These are phyloP conservation scores for Morpho helenor DNA, from an alignment of 2,888 invertebrate species.

Conservation along the genomic window DNA sequence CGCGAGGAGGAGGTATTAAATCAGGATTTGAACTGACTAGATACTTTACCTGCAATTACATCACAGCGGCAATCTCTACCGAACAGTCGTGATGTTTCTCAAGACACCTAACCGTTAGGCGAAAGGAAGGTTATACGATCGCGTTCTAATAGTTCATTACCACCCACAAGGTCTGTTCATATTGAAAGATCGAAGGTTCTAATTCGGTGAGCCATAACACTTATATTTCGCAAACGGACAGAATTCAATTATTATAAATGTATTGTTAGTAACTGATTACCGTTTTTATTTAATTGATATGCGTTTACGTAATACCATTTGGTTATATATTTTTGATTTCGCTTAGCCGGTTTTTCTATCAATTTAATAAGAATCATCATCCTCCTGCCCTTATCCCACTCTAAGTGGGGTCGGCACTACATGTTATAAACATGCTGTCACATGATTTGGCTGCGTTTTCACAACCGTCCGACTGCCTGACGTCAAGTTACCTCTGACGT, in stretches of 20 bases:
- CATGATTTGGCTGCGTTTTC: no score
- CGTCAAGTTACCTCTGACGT: no score
- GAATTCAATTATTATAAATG: conserved; percentile 19
- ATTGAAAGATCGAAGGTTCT: neutral
- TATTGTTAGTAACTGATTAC: conserved; percentile 18
- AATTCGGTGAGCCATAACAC: conserved; percentile 19
- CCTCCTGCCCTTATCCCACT: no score
- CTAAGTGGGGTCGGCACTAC: no score
- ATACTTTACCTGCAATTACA: no score
- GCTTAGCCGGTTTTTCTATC: neutral
- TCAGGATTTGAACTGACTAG: no score
- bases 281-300: conserved; percentile 8
- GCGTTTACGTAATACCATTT: conserved; percentile 7
- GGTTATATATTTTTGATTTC: neutral
- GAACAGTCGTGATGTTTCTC: conserved; percentile 9
- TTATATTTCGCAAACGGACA: conserved; percentile 19
- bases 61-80: no score
- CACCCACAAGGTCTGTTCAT: conserved; percentile 22
- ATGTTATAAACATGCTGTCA: no score
- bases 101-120: conserved; percentile 13
- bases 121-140: conserved; percentile 28
- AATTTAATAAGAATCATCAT: no score
- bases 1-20: no score
- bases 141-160: conserved; percentile 28
- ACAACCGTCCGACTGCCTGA: no score